Evolutionary conservation across 2,888 invertebrate species (phyloP).

Genomic region (Neria commutata): DNA sequence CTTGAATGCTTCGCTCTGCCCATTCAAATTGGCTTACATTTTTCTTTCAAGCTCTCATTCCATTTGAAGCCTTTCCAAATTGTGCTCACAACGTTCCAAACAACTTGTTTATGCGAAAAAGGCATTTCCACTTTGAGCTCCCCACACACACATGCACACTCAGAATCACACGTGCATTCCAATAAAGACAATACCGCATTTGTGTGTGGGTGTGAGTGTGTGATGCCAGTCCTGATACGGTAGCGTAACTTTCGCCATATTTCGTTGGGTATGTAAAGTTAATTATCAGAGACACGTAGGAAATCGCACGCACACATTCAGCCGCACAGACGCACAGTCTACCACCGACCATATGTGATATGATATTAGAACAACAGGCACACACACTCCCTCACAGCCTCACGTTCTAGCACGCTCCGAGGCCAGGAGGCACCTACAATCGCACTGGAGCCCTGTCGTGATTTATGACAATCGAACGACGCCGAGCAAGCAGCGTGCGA

Average conservation of each 20-base stretch:
- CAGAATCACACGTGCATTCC: too few species aligned
- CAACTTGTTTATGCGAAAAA: too few species aligned
- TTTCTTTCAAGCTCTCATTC: too few species aligned
- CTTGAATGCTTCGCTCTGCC: too few species aligned
- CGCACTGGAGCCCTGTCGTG: conserved; percentile 34
- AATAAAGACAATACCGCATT: too few species aligned
- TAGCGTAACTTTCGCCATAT: conserved; percentile 22
- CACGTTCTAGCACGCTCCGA: neutral
- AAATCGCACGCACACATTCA: conserved; percentile 22
- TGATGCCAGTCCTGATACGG: too few species aligned
- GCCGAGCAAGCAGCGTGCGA: conserved; percentile 3
- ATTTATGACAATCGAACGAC: conserved; percentile 52
- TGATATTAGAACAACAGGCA: conserved; percentile 15
- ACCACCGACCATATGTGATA: conserved; percentile 6
- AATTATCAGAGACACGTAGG: conserved; percentile 29
- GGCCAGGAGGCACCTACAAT: conserved; percentile 7
- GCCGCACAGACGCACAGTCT: conserved; percentile 5
- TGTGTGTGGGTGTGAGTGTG: too few species aligned
- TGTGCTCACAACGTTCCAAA: too few species aligned
- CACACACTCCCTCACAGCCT: conserved; percentile 1
- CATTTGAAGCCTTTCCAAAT: too few species aligned
- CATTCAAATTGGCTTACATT: too few species aligned
- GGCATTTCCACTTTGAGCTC: too few species aligned
- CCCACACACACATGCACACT: too few species aligned
- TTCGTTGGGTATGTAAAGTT: conserved; percentile 14